Conservation (phyloP, 2,888 invertebrate genomes). For the Athripsodes cinereus region DNA sequence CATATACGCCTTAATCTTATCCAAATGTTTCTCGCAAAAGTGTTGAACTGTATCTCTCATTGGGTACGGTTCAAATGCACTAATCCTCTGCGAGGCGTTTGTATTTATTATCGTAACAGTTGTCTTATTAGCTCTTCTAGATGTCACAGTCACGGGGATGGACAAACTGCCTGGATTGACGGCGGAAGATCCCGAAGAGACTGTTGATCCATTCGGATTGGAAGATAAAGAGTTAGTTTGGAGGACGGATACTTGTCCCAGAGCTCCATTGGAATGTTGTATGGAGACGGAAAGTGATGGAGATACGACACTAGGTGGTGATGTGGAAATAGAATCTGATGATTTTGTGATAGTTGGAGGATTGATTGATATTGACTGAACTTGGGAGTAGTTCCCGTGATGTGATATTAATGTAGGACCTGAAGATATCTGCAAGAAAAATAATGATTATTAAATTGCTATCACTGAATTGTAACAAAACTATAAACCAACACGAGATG, state of each 20-base stretch:
- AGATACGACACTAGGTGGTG: slow-evolving; percentile 33
- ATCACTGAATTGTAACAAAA: no score
- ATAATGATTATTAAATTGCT: no score
- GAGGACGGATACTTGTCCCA: slow-evolving; percentile 39
- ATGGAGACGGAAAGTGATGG: slow-evolving; percentile 38
- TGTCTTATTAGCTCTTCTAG: slow-evolving; percentile 63
- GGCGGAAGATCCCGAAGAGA: slow-evolving; percentile 26
- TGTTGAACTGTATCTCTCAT: slow-evolving; percentile 90
- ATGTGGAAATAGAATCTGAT: slow-evolving; percentile 34
- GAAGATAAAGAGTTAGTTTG: slow-evolving; percentile 20
- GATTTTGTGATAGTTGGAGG: slow-evolving; percentile 41
- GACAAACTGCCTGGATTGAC: slow-evolving; percentile 46
- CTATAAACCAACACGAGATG: no score
- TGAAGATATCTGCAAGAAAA: slow-evolving; percentile 34
- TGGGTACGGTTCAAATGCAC: slow-evolving; percentile 85
- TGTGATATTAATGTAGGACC: slow-evolving; percentile 36
- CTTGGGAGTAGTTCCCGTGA: slow-evolving; percentile 32
- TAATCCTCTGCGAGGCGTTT: slow-evolving; percentile 58
- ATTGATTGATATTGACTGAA: slow-evolving; percentile 42
- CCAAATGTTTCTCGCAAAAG: slow-evolving; percentile 91
- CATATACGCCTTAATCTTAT: slow-evolving; percentile 88
- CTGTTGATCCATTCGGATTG: slow-evolving; percentile 27
- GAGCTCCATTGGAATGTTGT: slow-evolving; percentile 40
- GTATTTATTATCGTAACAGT: slow-evolving; percentile 69
- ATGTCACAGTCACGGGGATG: slow-evolving; percentile 58